Conservation (phyloP, 1,140 invertebrate species). For the Microvelia longipes region DNA sequence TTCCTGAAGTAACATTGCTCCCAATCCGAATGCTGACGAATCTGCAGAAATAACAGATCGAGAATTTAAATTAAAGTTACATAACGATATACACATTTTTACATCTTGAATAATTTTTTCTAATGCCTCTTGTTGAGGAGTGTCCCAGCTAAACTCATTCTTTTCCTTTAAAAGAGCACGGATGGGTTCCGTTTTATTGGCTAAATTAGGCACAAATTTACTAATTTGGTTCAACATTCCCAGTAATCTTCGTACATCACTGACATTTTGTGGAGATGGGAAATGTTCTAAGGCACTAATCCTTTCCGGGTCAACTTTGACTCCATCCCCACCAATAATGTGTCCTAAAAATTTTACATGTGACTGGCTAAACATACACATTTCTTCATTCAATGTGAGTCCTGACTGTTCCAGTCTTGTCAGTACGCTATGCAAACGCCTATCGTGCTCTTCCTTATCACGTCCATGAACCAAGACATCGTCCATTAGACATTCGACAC, state of each 20-base stretch:
- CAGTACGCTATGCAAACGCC: conserved; percentile 20
- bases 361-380: conserved; percentile 19
- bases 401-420: conserved; percentile 13
- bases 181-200: conserved; percentile 24
- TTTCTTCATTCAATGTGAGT: conserved; percentile 24
- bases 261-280: conserved; percentile 23
- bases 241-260: conserved; percentile 30
- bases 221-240: conserved; percentile 31
- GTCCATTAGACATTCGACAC: conserved; percentile 21
- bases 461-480: conserved; percentile 22
- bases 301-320: conserved; percentile 25
- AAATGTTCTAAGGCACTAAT: conserved; percentile 25
- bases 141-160: conserved; percentile 23
- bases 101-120: not conserved
- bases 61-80: not conserved
- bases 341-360: conserved; percentile 27
- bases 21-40: not conserved
- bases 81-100: not conserved
- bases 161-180: conserved; percentile 26
- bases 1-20: not conserved
- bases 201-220: conserved; percentile 28
- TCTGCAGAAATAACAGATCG: not conserved
- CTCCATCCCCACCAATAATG: conserved; percentile 24
- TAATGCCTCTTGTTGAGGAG: conserved; percentile 23
- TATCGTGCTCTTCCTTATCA: conserved; percentile 15